A percentile compares a stretch with the other conserved stretches of the same genome.
Evolutionary conservation across 2,113 vertebrate genomes (phyloP).

Genomic region (Agelaius tricolor): DNA sequence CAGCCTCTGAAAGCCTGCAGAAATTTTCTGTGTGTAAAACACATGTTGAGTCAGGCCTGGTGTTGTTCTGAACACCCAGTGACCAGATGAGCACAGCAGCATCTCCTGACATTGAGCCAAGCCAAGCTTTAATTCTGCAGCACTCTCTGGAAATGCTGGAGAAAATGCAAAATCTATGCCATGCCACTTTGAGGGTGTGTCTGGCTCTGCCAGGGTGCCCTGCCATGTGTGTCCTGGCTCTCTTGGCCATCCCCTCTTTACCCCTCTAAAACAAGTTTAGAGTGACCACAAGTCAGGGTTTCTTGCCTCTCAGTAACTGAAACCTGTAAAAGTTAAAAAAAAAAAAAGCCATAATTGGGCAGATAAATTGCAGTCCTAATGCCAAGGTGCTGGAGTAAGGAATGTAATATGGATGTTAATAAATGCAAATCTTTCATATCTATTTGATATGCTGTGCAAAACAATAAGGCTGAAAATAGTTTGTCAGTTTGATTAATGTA

Average conservation of each 20-base stretch:
- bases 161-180: not conserved
- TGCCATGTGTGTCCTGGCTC: accelerated
- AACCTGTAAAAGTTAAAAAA: not conserved
- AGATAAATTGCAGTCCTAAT: not conserved
- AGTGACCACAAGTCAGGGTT: not conserved
- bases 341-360: not conserved
- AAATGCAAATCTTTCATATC: not conserved
- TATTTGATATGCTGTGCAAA: not conserved
- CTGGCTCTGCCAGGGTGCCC: not conserved
- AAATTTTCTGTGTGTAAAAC: not conserved
- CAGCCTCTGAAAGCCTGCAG: not conserved
- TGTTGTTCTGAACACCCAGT: not conserved
- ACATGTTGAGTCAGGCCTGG: too few relatives aligned
- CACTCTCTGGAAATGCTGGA: not conserved
- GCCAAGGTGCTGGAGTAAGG: not conserved
- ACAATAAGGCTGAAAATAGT: not conserved
- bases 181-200: accelerated
- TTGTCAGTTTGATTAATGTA: not conserved
- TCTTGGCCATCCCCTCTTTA: not conserved
- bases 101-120: not conserved
- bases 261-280: not conserved
- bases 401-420: not conserved
- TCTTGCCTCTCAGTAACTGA: not conserved
- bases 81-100: not conserved
- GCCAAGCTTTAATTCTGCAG: not conserved